Conservation (phyloP, 2,888 invertebrate species). For the Drosophila rellima region DNA sequence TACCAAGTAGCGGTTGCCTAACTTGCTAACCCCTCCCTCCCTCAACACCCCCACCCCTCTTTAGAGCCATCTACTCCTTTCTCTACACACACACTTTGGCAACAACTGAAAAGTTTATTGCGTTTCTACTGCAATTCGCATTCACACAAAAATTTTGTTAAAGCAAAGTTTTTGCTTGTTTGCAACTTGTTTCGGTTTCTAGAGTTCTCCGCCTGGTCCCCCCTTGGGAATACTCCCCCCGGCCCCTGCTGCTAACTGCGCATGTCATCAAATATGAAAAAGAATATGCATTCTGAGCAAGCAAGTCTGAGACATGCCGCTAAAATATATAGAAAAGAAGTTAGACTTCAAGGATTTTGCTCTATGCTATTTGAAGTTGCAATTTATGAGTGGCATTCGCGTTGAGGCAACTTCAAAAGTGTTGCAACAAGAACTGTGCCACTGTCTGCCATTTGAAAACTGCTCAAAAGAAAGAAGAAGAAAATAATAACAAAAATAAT, state of each 20-base stretch:
- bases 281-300: slow-evolving; percentile 44
- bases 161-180: slow-evolving; percentile 70
- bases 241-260: slow-evolving; percentile 24
- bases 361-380: slow-evolving; percentile 52
- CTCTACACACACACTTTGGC: slow-evolving; percentile 8
- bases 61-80: not conserved
- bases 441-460: not conserved
- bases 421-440: slow-evolving; percentile 1
- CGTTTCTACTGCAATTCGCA: slow-evolving; percentile 61
- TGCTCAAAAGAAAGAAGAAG: not conserved
- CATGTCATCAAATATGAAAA: slow-evolving; percentile 71
- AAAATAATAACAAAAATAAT: not conserved
- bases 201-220: not conserved
- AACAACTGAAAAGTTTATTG: slow-evolving; percentile 47
- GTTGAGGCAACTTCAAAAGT: slow-evolving; percentile 23
- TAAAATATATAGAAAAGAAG: slow-evolving; percentile 38
- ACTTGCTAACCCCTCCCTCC: slow-evolving; percentile 3
- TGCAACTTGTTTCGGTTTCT: slow-evolving; percentile 73
- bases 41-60: not conserved
- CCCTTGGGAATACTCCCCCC: not conserved
- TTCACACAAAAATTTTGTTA: slow-evolving; percentile 48
- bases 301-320: slow-evolving; percentile 43
- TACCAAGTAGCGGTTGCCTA: slow-evolving; percentile 46
- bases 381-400: slow-evolving; percentile 50
- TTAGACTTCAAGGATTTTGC: slow-evolving; percentile 39